Evolutionary conservation across 2,113 vertebrate genomes (phyloP).

Genomic region (Xenopus borealis): DNA sequence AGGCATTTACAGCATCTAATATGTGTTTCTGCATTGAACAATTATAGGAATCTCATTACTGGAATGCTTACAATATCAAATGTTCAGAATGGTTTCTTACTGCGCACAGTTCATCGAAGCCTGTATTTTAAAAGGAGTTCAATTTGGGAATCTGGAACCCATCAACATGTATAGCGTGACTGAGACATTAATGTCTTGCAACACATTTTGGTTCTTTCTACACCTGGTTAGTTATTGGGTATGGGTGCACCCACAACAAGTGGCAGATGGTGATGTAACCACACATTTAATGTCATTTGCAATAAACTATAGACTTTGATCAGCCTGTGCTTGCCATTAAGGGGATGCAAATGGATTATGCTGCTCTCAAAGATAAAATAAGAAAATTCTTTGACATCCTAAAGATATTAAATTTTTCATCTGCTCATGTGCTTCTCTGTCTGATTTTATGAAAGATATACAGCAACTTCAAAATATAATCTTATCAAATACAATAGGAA

Average conservation of each 20-base stretch:
- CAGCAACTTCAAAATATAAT: neutral
- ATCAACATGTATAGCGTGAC: neutral
- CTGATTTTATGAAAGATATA: slow-evolving; percentile 3
- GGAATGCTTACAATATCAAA: too few relatives aligned
- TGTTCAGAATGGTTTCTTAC: too few relatives aligned
- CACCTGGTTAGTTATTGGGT: slow-evolving; percentile 17
- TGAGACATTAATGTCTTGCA: neutral
- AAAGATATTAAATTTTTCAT: neutral
- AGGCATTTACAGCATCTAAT: too few relatives aligned
- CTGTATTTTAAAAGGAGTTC: neutral
- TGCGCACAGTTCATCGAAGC: too few relatives aligned
- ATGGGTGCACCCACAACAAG: slow-evolving; percentile 17
- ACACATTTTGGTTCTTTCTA: neutral
- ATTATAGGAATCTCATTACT: too few relatives aligned
- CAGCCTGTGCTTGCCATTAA: slow-evolving; percentile 4
- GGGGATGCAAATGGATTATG: slow-evolving; percentile 27
- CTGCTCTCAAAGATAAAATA: slow-evolving; percentile 49
- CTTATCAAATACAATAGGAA: slow-evolving; percentile 11
- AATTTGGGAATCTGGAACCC: neutral
- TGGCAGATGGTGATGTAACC: slow-evolving; percentile 31
- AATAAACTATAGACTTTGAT: slow-evolving; percentile 41
- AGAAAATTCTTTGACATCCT: slow-evolving; percentile 43
- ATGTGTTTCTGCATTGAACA: too few relatives aligned
- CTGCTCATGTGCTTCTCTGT: neutral
- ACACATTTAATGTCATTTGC: slow-evolving; percentile 43